These are phyloP conservation scores for Chrysolina oricalcia DNA, from an alignment of 2,888 invertebrate genomes.

Conservation along the genomic window DNA sequence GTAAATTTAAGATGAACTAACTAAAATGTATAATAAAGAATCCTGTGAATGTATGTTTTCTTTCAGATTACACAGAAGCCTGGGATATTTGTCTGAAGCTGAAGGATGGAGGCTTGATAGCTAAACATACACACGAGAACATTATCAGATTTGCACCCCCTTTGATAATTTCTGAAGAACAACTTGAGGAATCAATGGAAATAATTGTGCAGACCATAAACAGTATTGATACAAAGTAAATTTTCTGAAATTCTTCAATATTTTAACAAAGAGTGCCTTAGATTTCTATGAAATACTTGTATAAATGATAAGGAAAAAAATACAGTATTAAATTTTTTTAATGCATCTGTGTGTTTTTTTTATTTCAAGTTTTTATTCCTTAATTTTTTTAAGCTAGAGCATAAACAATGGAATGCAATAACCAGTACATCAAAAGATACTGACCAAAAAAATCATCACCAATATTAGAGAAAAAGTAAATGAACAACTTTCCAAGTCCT, in stretches of 20 bases:
- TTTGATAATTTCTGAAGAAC: slow-evolving; percentile 87
- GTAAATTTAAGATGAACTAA: too few species aligned
- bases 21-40: too few species aligned
- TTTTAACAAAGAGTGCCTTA: neutral
- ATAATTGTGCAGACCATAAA: slow-evolving; percentile 79
- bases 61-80: slow-evolving; percentile 83
- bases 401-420: too few species aligned
- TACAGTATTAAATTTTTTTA: too few species aligned
- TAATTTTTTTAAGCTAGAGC: too few species aligned
- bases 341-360: too few species aligned
- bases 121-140: slow-evolving; percentile 97
- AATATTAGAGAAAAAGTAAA: too few species aligned
- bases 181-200: slow-evolving; percentile 83
- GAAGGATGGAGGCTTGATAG: slow-evolving; percentile 91
- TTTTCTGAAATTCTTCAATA: neutral
- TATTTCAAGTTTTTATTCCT: too few species aligned
- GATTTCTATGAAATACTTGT: neutral
- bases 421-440: too few species aligned
- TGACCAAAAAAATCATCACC: too few species aligned
- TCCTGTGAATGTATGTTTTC: neutral
- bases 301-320: neutral
- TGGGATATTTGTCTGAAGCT: slow-evolving; percentile 92
- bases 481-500: too few species aligned
- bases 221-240: slow-evolving; percentile 39
- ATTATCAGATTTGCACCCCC: slow-evolving; percentile 97